A percentile compares a stretch with the other conserved stretches of the same genome.
Conservation (phyloP, 1,140 invertebrate species). For the Drosophila kanapiae region DNA sequence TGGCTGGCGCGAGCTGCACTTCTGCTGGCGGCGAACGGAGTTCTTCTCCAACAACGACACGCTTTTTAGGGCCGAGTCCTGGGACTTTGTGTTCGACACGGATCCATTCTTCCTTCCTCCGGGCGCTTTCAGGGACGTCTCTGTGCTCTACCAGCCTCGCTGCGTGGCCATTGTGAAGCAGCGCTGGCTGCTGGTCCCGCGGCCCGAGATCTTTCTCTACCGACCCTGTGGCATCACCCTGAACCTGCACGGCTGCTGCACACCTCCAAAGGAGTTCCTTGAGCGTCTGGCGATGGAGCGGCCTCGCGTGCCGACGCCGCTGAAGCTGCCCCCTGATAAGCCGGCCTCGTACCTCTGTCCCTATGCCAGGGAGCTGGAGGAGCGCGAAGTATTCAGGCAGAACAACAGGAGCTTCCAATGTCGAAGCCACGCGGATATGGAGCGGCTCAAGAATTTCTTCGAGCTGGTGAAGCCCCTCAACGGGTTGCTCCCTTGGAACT, state of each 20-base stretch:
- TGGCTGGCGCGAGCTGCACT: slow-evolving; percentile 34
- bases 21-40: slow-evolving; percentile 43
- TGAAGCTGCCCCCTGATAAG: neutral
- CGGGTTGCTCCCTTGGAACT: slow-evolving; percentile 44
- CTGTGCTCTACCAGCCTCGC: slow-evolving; percentile 46
- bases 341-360: slow-evolving; percentile 7
- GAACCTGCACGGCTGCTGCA: slow-evolving; percentile 63
- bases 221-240: slow-evolving; percentile 45
- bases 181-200: slow-evolving; percentile 52
- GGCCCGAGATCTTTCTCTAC: slow-evolving; percentile 44
- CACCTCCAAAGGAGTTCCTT: slow-evolving; percentile 51
- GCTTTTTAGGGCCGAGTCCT: slow-evolving; percentile 16
- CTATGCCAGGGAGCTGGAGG: slow-evolving; percentile 46
- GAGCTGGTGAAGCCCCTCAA: neutral
- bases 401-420: slow-evolving; percentile 61
- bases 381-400: slow-evolving; percentile 60
- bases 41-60: slow-evolving; percentile 54
- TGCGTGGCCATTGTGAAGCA: slow-evolving; percentile 62
- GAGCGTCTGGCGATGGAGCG: slow-evolving; percentile 22
- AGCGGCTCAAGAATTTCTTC: slow-evolving; percentile 46
- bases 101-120: slow-evolving; percentile 31
- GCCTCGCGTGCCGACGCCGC: neutral
- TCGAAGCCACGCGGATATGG: slow-evolving; percentile 32
- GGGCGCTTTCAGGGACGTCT: slow-evolving; percentile 39
- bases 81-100: slow-evolving; percentile 55